Percentiles rank a stretch among this genome's conserved stretches.
Conservation (phyloP, 1,140 invertebrate species). For the Zophobas atratus region DNA sequence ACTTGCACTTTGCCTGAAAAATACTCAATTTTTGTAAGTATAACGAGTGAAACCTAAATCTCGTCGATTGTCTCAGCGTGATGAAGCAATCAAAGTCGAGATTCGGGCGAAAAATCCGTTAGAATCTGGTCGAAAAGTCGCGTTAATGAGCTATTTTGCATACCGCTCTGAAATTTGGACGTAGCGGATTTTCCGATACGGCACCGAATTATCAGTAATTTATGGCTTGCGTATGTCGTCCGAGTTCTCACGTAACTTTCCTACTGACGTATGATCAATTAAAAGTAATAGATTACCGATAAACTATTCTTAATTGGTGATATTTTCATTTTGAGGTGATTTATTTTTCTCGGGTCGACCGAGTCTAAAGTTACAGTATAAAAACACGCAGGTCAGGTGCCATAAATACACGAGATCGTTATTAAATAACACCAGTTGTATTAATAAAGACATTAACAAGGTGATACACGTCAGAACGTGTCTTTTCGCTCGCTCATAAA, state of each 20-base stretch:
- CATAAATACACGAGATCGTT: conserved; percentile 26
- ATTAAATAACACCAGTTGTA: conserved; percentile 32
- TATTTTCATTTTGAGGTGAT: conserved; percentile 26
- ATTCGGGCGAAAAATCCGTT: not conserved
- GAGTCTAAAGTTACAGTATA: conserved; percentile 20
- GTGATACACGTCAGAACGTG: conserved; percentile 28
- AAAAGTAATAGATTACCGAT: conserved; percentile 42
- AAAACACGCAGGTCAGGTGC: conserved; percentile 22
- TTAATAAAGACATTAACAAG: conserved; percentile 42
- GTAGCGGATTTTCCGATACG: conserved; percentile 13
- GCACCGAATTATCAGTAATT: conserved; percentile 3
- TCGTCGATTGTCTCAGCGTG: not conserved
- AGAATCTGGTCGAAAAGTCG: not conserved
- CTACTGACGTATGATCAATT: conserved; percentile 26
- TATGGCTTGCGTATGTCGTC: not conserved
- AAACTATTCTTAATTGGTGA: conserved; percentile 37
- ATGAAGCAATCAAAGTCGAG: not conserved
- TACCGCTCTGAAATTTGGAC: not conserved
- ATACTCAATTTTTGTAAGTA: not conserved
- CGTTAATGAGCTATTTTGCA: conserved; percentile 6
- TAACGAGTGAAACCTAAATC: too few species aligned
- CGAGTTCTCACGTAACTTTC: conserved; percentile 22
- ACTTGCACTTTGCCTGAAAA: not conserved
- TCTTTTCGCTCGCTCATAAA: conserved; percentile 18
- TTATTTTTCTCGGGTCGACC: conserved; percentile 6